Evolutionary conservation across 2,888 invertebrate species (phyloP).

Genomic region (Rhaphigaster nebulosa): DNA sequence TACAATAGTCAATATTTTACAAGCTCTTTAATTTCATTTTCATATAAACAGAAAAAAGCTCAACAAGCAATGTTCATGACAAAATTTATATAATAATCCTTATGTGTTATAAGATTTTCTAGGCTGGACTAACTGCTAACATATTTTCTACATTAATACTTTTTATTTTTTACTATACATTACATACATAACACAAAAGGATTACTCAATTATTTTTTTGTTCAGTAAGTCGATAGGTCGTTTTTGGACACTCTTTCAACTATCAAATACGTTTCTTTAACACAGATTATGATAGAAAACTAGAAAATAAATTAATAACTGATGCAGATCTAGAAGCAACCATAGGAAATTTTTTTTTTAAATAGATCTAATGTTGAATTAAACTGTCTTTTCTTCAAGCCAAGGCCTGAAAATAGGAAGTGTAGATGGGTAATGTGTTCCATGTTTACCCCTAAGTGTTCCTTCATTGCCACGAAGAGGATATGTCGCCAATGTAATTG

Average conservation of each 20-base stretch:
- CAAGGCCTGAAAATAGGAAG: conserved; percentile 92
- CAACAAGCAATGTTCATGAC: too few relatives aligned
- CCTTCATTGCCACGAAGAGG: conserved; percentile 80
- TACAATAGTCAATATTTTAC: background rate
- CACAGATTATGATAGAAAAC: background rate
- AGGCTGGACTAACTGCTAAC: background rate
- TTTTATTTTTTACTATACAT: background rate
- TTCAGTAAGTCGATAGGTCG: background rate
- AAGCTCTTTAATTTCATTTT: background rate
- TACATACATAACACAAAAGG: background rate
- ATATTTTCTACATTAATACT: conserved; percentile 5
- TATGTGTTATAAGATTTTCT: background rate
- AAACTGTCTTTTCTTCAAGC: conserved; percentile 79
- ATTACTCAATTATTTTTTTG: background rate
- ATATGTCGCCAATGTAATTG: conserved; percentile 92
- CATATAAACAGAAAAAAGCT: too few relatives aligned
- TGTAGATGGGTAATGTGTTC: conserved; percentile 93
- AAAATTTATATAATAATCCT: background rate
- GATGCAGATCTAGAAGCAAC: background rate
- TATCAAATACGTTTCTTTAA: background rate
- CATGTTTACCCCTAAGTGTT: conserved; percentile 75
- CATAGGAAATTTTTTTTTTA: background rate
- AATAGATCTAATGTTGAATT: background rate
- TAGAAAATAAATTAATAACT: background rate
- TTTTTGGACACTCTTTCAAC: background rate